Percentiles rank a stretch among this genome's conserved stretches.
phyloP scores from a whole-genome alignment of 1,140 invertebrate genomes.

The Cotesia chilonis region DNA sequence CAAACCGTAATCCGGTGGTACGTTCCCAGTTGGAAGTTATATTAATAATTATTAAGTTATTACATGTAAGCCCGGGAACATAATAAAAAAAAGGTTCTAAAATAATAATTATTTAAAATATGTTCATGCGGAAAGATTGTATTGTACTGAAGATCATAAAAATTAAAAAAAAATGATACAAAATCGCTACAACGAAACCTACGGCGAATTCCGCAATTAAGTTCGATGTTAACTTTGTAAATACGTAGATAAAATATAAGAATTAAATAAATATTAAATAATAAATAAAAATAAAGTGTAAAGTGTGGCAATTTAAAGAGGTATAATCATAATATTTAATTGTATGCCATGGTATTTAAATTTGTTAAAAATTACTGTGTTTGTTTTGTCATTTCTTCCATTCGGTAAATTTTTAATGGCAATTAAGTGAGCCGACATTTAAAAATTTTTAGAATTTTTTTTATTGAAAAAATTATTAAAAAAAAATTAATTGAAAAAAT shows the following conservation, averaged over 20 bases:
- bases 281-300: slow-evolving; percentile 53
- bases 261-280: slow-evolving; percentile 37
- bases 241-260: slow-evolving; percentile 52
- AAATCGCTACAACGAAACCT: slow-evolving; percentile 22
- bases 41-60: slow-evolving; percentile 36
- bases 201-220: slow-evolving; percentile 48
- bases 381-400: too few species aligned
- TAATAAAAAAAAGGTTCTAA: slow-evolving; percentile 43
- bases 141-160: background rate
- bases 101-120: slow-evolving; percentile 1
- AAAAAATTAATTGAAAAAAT: too few species aligned
- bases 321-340: slow-evolving; percentile 43
- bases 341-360: background rate
- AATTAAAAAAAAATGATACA: slow-evolving; percentile 3
- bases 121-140: slow-evolving; percentile 20
- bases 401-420: too few species aligned
- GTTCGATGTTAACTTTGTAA: slow-evolving; percentile 54
- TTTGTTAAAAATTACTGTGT: too few species aligned
- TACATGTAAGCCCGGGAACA: slow-evolving; percentile 2
- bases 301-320: slow-evolving; percentile 58
- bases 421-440: too few species aligned
- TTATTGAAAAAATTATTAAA: too few species aligned
- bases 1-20: slow-evolving; percentile 28
- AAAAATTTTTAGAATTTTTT: too few species aligned
- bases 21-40: slow-evolving; percentile 25